Base-by-base conservation (phyloP, 2,113 vertebrate genomes). In the Nothobranchius furzeri region DNA sequence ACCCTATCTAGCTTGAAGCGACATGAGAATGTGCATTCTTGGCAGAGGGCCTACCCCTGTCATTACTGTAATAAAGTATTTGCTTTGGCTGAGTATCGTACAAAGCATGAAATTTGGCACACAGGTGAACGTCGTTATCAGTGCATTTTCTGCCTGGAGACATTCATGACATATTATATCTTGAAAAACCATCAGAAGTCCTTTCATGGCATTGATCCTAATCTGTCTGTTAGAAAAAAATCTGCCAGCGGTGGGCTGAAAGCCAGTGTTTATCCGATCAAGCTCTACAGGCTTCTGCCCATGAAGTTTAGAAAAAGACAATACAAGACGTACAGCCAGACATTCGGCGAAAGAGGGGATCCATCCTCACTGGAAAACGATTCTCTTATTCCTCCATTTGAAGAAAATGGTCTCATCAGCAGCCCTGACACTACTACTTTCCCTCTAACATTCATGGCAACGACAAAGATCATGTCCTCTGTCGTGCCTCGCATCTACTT, bases 51-150 rank as follows among this genome's bases (percentile, higher is more conserved):
- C 0, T 99, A 99, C 46, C 98, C 98, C 0, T 99, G 98, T 64
- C 98, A 98, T 86, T 99, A 98, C 73, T 99, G 98, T 88, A 98
- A 95, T 88, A 99, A 99, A 83, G 96, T 99, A 0, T 99, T 99
- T n/a, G 98, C 98, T 0, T 78, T 99, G 83, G 98, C 98, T 0
- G 98, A 99, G 82, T 99, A 99, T 74, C 95, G 98, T 47, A 99
- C 97, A 42, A 96, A 98, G 12, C 98, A 99, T 7, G 98, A 99
- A 85, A 95, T 99, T 73, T 99, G 98, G 98, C 98, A 99, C 83
- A 99, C 98, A 0, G 98, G 97, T 8, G 98, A 99, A 68, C 93
- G 98, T 7, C 94, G 98, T 0, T 99, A 99, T 70, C 98, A 99
- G 88, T 99, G 98, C 82, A 99, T 99, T 75, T 99, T 99, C 88